Base-by-base conservation (phyloP, 2,888 invertebrate genomes). In the Carcina quercana region DNA sequence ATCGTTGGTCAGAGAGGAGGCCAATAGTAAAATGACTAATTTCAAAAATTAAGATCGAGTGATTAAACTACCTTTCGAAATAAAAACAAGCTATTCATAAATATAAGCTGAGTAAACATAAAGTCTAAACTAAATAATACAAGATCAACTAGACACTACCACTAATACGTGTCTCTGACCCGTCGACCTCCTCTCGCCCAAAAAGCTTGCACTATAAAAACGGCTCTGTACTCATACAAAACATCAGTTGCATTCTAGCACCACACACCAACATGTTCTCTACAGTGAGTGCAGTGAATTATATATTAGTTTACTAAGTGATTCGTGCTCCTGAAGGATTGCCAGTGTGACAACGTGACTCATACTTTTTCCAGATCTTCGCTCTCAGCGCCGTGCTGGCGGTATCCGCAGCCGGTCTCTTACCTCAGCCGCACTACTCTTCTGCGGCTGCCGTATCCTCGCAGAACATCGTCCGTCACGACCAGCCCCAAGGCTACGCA, bases 141-240 rank as follows among this genome's bases (percentile, higher is more conserved):
- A n/a, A n/a, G n/a, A n/a, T n/a, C n/a, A n/a, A n/a, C n/a, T n/a
- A n/a, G n/a, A n/a, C n/a, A n/a, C n/a, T n/a, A n/a, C n/a, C n/a
- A n/a, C n/a, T n/a, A n/a, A n/a, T n/a, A n/a, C n/a, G n/a, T n/a
- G n/a, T n/a, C 7, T 37, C 25, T 66, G 68, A 73, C 74, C 69
- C 57, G 73, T 59, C 56, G 63, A 63, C 74, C 75, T 75, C 65
- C 72, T 58, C 58, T 42, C 63, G 45, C 64, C 66, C 64, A 57
- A 72, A 67, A 58, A 51, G 41, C 52, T 42, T 52, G 50, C 50
- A 49, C 51, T 75, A 75, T 76, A 76, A 54, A 78, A 72, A 59
- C 49, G 37, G 43, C 49, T 42, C 38, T 50, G 48, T 46, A 46
- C 45, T 50, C 41, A 46, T 47, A 45, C 32, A 50, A 41, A 58